A percentile compares a stretch with the other conserved stretches of the same genome.
phyloP scores from a whole-genome alignment of 2,113 vertebrate species.

The Pterocles burchelli region DNA sequence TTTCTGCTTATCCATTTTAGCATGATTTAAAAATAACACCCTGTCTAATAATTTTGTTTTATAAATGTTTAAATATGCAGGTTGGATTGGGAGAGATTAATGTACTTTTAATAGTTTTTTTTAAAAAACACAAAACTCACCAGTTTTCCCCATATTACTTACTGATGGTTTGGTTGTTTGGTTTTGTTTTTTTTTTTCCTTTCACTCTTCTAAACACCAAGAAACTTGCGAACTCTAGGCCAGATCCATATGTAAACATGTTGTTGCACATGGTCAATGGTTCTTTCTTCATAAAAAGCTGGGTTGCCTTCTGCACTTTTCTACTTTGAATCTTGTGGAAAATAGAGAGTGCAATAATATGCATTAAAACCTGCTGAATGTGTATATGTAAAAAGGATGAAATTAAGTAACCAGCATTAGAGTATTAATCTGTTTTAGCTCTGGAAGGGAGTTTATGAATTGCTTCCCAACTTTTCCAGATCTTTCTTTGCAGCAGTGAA shows the following conservation, averaged over 20 bases:
- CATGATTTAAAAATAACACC: not conserved
- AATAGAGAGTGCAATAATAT: not conserved
- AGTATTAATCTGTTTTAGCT: not conserved
- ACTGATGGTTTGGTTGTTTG: not conserved
- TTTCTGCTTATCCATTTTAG: not conserved
- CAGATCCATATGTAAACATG: not conserved
- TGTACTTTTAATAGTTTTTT: not conserved
- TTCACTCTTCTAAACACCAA: not conserved
- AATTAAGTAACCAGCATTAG: not conserved
- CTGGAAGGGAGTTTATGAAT: not conserved
- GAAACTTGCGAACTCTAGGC: not conserved
- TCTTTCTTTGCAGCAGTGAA: not conserved
- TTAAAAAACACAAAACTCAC: not conserved
- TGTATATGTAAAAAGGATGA: not conserved
- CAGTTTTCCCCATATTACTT: not conserved
- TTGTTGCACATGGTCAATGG: not conserved
- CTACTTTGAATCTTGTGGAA: not conserved
- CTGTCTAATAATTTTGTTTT: not conserved
- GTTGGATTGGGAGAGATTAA: not conserved
- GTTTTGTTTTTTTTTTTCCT: not conserved
- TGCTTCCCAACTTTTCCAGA: not conserved
- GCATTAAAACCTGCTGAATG: not conserved
- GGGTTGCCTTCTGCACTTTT: not conserved
- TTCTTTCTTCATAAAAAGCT: not conserved
- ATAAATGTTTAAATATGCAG: not conserved